Base-by-base conservation (phyloP, 2,113 vertebrate species). In the Hemichromis elongatus region DNA sequence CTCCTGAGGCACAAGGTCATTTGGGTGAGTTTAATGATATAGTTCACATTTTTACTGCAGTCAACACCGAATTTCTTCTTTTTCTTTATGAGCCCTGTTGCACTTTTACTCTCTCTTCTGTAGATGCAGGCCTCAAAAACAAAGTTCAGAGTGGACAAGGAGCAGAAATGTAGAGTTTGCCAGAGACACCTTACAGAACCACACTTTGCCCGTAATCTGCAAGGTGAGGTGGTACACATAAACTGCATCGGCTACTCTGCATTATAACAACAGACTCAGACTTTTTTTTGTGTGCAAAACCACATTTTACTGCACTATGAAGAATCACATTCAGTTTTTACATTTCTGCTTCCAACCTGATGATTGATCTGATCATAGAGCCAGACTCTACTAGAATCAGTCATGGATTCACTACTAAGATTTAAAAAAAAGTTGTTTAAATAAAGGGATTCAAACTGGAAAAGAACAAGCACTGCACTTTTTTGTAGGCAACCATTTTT, bases 171-270 rank as follows among this genome's bases (percentile, higher is more conserved):
- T 40, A 42, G 54, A 16, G 88, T 86, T 19, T 95, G 95, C 84
- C 92, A 86, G 28, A 19, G 45, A 77, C 75, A 87, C 33, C 56
- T 96, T 6, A 79, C 68, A 16, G 89, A 92, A 47, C 87, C 94
- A 9, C 82, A 92, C 77, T 96, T 96, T 82, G 80, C 84, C 57
- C 77, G 79, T 75, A 92, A 68, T 63, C 80, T 82, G 6, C 45
- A 37, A 3, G 94, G 95, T 14, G 92, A 95, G 19, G 85, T 95
- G 35, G 82, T 90, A 80, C 95, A 96, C 89, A 86, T 61, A 13
- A 82, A 80, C 88, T 96, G 94, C 68, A 37, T 21, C 21, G 56
- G 33, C 30, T 19, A 50, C 42, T 86, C 40, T 80, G 37, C 35
- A 40, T 42, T 24, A 6, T 63, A 61, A 57, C 84, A 59, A 73